Conservation (phyloP, 1,140 invertebrate genomes). For the Trichonephila clavipes region DNA sequence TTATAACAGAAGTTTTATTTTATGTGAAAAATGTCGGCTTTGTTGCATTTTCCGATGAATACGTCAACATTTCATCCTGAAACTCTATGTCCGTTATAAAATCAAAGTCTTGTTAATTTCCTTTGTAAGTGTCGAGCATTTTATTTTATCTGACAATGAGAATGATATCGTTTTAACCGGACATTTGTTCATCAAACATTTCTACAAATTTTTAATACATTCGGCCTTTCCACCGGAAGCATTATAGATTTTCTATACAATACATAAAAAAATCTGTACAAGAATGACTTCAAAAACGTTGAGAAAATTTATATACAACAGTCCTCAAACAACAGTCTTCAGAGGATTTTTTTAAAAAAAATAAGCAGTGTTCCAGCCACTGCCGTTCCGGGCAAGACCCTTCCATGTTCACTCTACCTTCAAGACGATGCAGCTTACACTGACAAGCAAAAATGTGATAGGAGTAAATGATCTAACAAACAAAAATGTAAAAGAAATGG, state of each 20-base stretch:
- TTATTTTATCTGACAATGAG: not conserved
- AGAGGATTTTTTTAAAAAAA: not conserved
- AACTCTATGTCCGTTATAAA: no score
- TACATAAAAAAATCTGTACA: slow-evolving; percentile 62
- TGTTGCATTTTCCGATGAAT: not conserved
- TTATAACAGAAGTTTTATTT: not conserved
- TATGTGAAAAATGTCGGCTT: not conserved
- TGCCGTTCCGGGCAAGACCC: slow-evolving; percentile 45
- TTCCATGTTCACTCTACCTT: slow-evolving; percentile 2
- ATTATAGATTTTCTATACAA: slow-evolving; percentile 51
- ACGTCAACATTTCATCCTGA: not conserved
- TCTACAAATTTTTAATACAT: not conserved
- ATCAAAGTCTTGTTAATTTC: not conserved
- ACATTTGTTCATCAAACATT: not conserved
- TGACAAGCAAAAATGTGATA: not conserved
- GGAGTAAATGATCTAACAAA: not conserved
- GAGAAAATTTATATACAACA: slow-evolving; percentile 55
- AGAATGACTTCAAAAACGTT: slow-evolving; percentile 44
- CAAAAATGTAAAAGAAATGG: not conserved
- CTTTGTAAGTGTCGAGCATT: not conserved
- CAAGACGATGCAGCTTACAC: not conserved
- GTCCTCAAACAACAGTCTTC: slow-evolving; percentile 10
- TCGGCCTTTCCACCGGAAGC: not conserved
- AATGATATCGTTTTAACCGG: not conserved
- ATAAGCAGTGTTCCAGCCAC: slow-evolving; percentile 65